Evolutionary conservation across 1,140 invertebrate genomes (phyloP), one percentile per base, ranked within the genome.

Genomic region (Aphelenchoides fujianensis): DNA sequence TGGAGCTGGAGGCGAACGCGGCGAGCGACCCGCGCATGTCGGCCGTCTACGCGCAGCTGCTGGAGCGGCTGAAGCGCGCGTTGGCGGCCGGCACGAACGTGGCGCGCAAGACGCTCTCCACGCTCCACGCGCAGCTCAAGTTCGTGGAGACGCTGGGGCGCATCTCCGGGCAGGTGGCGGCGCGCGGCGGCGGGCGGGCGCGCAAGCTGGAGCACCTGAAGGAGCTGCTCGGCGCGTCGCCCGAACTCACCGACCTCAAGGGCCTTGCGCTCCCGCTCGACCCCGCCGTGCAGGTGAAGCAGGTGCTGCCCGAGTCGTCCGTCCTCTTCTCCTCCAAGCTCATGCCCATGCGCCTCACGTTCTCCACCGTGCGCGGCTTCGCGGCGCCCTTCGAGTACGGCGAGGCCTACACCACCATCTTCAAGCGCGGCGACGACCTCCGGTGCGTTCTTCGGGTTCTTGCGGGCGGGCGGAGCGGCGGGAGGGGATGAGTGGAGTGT

Each of bases 391-490:
- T 78, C 55, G 74, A 76, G 68, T 76, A 67, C 54, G 74, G 71
- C 3, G 74, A 76, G 37, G 77, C 74, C 16, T 76, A 76, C 23
- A 91, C 93, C 16, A 92, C 94, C 0, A 98, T 99, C 74, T 98
- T 98, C 85, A 99, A 99, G 87, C 90, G 95, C 82, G 97, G 97
- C 0, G 97, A 99, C 86, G 96, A 99, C 86, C 85, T 99, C n/a
- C 62, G 80, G 73, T 82, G 62, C 23, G 19, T 37, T 19, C n/a
- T n/a, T n/a, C n/a, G n/a, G n/a, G n/a, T n/a, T n/a, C n/a, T n/a
- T n/a, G n/a, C n/a, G n/a, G n/a, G n/a, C n/a, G n/a, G n/a, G n/a
- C n/a, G n/a, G n/a, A n/a, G n/a, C n/a, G n/a, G n/a, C n/a, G n/a
- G n/a, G n/a, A n/a, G n/a, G n/a, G n/a, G n/a, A n/a, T n/a, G n/a